Conservation (phyloP, 2,888 invertebrate species). For the Trypoxylon attenuatum region DNA sequence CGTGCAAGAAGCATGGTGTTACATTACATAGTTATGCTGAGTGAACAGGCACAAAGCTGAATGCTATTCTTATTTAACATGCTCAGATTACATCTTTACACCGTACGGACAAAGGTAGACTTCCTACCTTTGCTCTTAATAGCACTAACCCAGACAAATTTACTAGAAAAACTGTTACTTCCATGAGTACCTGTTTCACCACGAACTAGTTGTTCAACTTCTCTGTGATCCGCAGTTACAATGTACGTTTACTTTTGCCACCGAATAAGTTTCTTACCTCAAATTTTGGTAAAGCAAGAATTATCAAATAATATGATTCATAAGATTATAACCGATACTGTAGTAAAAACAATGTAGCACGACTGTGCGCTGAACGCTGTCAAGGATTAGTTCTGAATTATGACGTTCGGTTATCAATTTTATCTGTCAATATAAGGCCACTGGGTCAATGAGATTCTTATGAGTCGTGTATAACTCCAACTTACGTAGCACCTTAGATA, state of each 20-base stretch:
- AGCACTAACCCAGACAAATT: conserved; percentile 17
- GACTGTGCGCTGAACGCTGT: conserved; percentile 17
- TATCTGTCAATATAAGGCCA: conserved; percentile 16
- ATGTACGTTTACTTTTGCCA: background rate
- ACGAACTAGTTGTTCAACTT: conserved; percentile 1
- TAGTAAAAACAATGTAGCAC: background rate
- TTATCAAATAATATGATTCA: too few species aligned
- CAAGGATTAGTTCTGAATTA: conserved; percentile 9
- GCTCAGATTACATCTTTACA: conserved; percentile 59
- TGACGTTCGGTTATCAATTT: conserved; percentile 15
- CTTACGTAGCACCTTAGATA: too few species aligned
- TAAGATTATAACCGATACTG: conserved; percentile 3
- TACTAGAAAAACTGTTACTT: conserved; percentile 7
- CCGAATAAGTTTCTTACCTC: background rate
- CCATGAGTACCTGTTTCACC: background rate
- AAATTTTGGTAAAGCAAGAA: too few species aligned
- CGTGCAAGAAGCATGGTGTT: conserved; percentile 64
- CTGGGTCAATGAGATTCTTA: too few species aligned
- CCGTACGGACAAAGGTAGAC: conserved; percentile 50
- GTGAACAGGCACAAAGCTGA: conserved; percentile 65
- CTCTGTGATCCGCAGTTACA: background rate
- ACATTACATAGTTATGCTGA: conserved; percentile 65
- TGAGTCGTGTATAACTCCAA: conserved; percentile 55
- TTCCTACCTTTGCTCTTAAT: conserved; percentile 46
- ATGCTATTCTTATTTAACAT: conserved; percentile 62